Conservation (phyloP, 2,113 vertebrate species). For the Aegotheles bennettii region DNA sequence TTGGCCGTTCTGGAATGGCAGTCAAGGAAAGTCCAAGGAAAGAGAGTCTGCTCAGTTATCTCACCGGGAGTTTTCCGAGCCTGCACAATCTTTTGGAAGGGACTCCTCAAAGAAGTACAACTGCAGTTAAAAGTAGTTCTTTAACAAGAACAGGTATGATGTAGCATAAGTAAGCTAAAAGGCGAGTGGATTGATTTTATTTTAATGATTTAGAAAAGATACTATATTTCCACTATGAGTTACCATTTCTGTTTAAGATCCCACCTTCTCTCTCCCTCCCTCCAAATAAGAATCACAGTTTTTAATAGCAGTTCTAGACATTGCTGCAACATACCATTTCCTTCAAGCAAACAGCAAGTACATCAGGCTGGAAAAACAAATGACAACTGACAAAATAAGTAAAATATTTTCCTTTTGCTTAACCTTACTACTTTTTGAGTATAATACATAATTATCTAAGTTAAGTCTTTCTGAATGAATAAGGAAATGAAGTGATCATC, state of each 20-base stretch:
- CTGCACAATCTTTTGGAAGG: constrained; percentile 94
- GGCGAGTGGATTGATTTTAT: not conserved
- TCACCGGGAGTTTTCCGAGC: constrained; percentile 95
- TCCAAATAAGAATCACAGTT: not conserved
- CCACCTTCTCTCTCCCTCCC: fast-evolving
- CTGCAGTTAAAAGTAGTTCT: constrained; percentile 86
- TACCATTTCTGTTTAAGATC: not conserved
- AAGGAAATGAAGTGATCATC: not conserved
- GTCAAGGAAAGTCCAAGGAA: constrained; percentile 93
- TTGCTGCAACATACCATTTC: not conserved
- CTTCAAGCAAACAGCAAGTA: not conserved
- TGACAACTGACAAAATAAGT: not conserved
- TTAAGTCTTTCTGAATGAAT: not conserved
- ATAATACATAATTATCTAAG: not conserved
- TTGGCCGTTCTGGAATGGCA: constrained; percentile 77
- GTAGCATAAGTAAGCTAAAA: not conserved
- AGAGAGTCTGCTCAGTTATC: constrained; percentile 93
- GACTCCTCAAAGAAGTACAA: constrained; percentile 84
- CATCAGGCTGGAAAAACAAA: not conserved
- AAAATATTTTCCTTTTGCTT: not conserved
- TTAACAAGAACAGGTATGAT: constrained; percentile 88
- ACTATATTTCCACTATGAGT: not conserved
- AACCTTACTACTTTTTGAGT: not conserved
- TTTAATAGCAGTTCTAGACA: not conserved
- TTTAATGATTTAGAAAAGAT: not conserved